Conservation (phyloP, 1,140 invertebrate species). For the Rhopalosiphum maidis region DNA sequence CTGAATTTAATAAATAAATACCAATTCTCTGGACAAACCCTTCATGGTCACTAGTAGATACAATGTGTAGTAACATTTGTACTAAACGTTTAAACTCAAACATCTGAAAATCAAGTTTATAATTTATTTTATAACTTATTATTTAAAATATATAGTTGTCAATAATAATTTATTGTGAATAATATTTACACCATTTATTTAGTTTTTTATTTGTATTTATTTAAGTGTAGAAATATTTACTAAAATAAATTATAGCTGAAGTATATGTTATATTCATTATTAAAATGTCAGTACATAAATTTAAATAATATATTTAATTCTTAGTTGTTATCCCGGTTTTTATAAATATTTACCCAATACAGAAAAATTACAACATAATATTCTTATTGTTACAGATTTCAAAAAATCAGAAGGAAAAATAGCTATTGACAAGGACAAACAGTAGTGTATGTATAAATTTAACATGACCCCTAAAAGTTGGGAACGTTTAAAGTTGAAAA, state of each 20-base stretch:
- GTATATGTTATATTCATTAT: background rate
- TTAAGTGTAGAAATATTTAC: background rate
- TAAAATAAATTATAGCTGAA: background rate
- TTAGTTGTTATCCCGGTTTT: background rate
- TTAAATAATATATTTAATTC: background rate
- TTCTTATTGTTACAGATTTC: too few species aligned
- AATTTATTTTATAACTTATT: constrained; percentile 56
- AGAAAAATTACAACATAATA: too few species aligned
- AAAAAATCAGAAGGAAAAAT: too few species aligned
- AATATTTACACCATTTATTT: too few species aligned
- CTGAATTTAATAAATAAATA: constrained; percentile 91
- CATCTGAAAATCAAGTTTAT: constrained; percentile 68
- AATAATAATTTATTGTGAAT: too few species aligned
- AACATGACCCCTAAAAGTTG: too few species aligned
- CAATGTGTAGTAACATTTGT: constrained; percentile 82
- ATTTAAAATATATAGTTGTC: background rate
- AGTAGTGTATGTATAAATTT: too few species aligned
- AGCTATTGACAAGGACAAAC: too few species aligned
- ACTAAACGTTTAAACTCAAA: constrained; percentile 92
- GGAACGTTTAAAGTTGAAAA: too few species aligned
- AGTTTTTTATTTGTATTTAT: background rate
- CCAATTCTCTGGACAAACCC: constrained; percentile 93
- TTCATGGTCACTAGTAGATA: constrained; percentile 81
- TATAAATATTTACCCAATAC: too few species aligned
- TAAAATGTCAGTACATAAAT: background rate